A percentile compares a stretch with the other conserved stretches of the same genome.
phyloP scores from a whole-genome alignment of 2,113 vertebrate species.

The Clupea harengus region DNA sequence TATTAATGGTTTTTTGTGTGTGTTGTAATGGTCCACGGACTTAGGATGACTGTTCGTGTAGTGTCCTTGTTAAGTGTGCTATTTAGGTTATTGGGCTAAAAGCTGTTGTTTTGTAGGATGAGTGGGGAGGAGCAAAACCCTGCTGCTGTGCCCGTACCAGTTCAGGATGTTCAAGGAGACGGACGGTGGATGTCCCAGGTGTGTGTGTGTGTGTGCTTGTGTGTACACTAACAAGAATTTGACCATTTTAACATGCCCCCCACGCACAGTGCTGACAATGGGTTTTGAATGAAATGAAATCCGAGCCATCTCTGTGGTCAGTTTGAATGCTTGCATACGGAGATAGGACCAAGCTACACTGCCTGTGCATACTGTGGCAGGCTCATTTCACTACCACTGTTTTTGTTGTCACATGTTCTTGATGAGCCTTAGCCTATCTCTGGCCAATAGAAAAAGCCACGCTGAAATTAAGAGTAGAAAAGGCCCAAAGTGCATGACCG shows the following conservation, averaged over 20 bases:
- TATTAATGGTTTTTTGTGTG: background rate
- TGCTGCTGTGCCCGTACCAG: conserved; percentile 81
- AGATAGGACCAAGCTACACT: background rate
- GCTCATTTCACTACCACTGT: background rate
- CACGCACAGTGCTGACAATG: background rate
- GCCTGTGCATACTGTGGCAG: background rate
- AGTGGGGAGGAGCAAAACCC: conserved; percentile 85
- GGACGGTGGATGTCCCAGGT: conserved; percentile 97
- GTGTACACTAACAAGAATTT: background rate
- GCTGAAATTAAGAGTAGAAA: background rate
- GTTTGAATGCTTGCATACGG: background rate
- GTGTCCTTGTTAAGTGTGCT: background rate
- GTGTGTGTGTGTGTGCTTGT: conserved; percentile 33
- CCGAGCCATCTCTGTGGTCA: background rate
- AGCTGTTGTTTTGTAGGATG: conserved; percentile 69
- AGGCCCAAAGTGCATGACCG: background rate
- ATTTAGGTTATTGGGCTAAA: background rate
- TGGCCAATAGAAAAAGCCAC: background rate
- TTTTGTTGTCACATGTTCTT: background rate
- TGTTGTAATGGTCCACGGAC: background rate
- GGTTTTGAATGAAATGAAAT: background rate
- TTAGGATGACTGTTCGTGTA: background rate
- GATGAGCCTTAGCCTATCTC: background rate
- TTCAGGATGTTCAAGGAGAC: conserved; percentile 87
- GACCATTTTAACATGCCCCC: background rate